Evolutionary conservation across 2,888 invertebrate genomes (phyloP).

Genomic region (Acleris literana): DNA sequence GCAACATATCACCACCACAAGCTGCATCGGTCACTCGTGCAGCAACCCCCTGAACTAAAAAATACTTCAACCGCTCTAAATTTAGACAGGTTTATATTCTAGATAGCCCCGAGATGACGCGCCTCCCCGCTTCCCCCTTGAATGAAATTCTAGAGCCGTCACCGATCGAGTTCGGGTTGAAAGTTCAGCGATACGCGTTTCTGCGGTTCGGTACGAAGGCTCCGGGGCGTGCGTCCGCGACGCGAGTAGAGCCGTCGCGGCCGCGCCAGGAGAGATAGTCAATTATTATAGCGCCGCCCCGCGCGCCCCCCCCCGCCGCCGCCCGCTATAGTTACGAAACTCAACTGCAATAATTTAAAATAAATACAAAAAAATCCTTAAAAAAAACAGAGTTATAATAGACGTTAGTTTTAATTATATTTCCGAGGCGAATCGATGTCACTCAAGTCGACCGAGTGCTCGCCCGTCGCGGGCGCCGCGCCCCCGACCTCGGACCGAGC

Average conservation of each 20-base stretch:
- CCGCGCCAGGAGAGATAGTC: slow-evolving; percentile 63
- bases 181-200: too few relatives aligned
- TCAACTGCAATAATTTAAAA: slow-evolving; percentile 67
- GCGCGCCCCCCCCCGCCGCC: slow-evolving; percentile 63
- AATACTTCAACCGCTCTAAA: too few relatives aligned
- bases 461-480: slow-evolving; percentile 58
- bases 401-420: slow-evolving; percentile 82
- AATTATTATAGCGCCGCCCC: slow-evolving; percentile 64
- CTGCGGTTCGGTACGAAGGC: background rate
- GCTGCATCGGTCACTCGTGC: too few relatives aligned
- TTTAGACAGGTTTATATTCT: too few relatives aligned
- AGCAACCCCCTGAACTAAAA: too few relatives aligned
- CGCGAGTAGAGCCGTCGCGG: slow-evolving; percentile 3
- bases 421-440: slow-evolving; percentile 82
- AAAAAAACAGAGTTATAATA: slow-evolving; percentile 76
- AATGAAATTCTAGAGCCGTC: too few relatives aligned
- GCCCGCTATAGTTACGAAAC: slow-evolving; percentile 65
- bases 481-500: slow-evolving; percentile 44
- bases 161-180: too few relatives aligned
- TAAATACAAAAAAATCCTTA: slow-evolving; percentile 46
- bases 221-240: background rate
- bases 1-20: too few relatives aligned
- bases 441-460: slow-evolving; percentile 78
- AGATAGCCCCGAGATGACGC: too few relatives aligned
- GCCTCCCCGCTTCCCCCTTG: too few relatives aligned